These are phyloP conservation scores for Hydrotaea diabolus DNA, from an alignment of 2,888 invertebrate genomes.

Conservation along the genomic window DNA sequence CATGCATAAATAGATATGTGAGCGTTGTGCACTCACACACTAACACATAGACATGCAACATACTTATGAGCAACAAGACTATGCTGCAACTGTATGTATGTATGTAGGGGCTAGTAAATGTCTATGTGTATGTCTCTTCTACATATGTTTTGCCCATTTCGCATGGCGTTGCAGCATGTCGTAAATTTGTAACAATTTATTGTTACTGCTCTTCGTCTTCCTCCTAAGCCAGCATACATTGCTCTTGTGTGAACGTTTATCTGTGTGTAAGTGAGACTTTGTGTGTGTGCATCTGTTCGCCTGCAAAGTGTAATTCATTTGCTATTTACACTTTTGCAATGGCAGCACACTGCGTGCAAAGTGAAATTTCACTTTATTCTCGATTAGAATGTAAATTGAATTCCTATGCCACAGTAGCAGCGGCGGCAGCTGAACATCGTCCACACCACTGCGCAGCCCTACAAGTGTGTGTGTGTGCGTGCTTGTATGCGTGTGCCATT, in stretches of 20 bases:
- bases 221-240: constrained; percentile 31
- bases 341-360: constrained; percentile 59
- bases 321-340: constrained; percentile 57
- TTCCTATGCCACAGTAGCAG: constrained; percentile 50
- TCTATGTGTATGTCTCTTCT: constrained; percentile 41
- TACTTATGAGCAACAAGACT: not conserved
- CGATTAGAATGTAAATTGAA: constrained; percentile 67
- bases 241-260: not conserved
- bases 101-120: not conserved
- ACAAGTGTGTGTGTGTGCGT: not conserved
- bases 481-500: constrained; percentile 45
- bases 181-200: constrained; percentile 70
- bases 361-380: constrained; percentile 67
- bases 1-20: constrained; percentile 54
- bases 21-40: not conserved
- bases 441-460: not conserved
- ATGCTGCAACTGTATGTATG: no score
- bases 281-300: not conserved
- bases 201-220: constrained; percentile 59
- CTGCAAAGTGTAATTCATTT: constrained; percentile 59
- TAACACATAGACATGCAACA: not conserved
- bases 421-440: constrained; percentile 38
- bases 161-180: constrained; percentile 68
- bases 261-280: no score
- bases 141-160: constrained; percentile 63